Conservation (phyloP, 1,140 invertebrate species). For the Vanessa atalanta region DNA sequence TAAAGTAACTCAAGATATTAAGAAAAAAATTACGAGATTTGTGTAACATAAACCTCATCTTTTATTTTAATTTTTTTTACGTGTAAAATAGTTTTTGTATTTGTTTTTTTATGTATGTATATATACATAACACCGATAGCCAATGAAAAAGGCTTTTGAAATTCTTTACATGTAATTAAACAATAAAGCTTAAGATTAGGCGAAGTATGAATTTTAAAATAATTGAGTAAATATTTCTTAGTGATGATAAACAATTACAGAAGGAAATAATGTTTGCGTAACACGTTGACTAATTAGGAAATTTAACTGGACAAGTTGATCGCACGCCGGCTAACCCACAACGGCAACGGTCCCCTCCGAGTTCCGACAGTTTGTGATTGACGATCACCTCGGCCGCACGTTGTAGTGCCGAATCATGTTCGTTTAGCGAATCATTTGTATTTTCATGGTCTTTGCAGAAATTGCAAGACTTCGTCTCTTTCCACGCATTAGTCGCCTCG, state of each 20-base stretch:
- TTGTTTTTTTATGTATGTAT: too few species aligned
- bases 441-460: conserved; percentile 32
- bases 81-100: too few species aligned
- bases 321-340: conserved; percentile 16
- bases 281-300: conserved; percentile 60
- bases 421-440: conserved; percentile 23
- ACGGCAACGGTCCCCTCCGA: conserved; percentile 10
- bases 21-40: too few species aligned
- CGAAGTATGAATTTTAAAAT: conserved; percentile 30
- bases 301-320: conserved; percentile 50
- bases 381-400: conserved; percentile 56
- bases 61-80: too few species aligned
- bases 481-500: conserved; percentile 35
- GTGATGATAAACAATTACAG: conserved; percentile 13
- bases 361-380: conserved; percentile 58
- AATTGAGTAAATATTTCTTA: conserved; percentile 15
- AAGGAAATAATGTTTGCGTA: conserved; percentile 43
- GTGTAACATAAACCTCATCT: too few species aligned
- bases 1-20: too few species aligned
- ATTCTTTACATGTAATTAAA: neutral
- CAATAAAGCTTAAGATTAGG: neutral
- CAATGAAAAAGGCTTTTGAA: neutral
- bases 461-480: conserved; percentile 22
- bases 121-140: too few species aligned
- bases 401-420: conserved; percentile 6